Percentiles rank a stretch among this genome's conserved stretches.
Evolutionary conservation across 2,888 invertebrate genomes (phyloP).

Genomic region (Oscheius sp.): DNA sequence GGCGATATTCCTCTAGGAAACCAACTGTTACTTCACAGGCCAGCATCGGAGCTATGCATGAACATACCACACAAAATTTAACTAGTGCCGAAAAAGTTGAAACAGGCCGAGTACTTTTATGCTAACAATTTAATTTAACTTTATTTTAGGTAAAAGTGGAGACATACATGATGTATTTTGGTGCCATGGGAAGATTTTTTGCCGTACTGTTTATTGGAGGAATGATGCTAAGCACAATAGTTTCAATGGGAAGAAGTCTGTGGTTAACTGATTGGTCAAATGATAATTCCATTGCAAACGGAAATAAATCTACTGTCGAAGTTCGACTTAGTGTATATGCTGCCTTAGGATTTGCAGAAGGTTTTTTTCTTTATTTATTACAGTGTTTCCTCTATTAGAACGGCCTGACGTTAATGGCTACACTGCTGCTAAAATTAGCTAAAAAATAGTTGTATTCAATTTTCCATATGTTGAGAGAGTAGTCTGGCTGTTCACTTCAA

Average conservation of each 20-base stretch:
- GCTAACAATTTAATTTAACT: not conserved
- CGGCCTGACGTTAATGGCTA: too few relatives aligned
- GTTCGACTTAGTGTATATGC: slow-evolving; percentile 70
- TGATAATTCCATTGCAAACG: slow-evolving; percentile 59
- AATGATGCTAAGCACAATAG: slow-evolving; percentile 63
- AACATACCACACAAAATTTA: slow-evolving; percentile 48
- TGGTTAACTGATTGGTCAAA: slow-evolving; percentile 73
- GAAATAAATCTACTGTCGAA: slow-evolving; percentile 45
- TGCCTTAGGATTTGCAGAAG: slow-evolving; percentile 69
- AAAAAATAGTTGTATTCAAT: too few relatives aligned
- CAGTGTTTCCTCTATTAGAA: not conserved
- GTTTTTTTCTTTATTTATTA: slow-evolving; percentile 40
- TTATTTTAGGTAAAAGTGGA: slow-evolving; percentile 61
- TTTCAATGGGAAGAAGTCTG: slow-evolving; percentile 69
- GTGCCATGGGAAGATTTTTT: slow-evolving; percentile 66
- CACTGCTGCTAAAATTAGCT: too few relatives aligned
- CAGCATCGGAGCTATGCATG: slow-evolving; percentile 28
- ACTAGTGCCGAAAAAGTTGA: slow-evolving; percentile 68
- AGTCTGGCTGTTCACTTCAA: too few relatives aligned
- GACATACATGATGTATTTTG: slow-evolving; percentile 68
- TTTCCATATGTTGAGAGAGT: too few relatives aligned
- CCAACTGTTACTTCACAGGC: slow-evolving; percentile 28
- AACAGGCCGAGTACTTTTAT: slow-evolving; percentile 61
- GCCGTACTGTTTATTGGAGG: slow-evolving; percentile 63
- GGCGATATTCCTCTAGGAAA: slow-evolving; percentile 45